Conservation (phyloP, 2,113 vertebrate genomes). For the Campylomormyrus numenius region DNA sequence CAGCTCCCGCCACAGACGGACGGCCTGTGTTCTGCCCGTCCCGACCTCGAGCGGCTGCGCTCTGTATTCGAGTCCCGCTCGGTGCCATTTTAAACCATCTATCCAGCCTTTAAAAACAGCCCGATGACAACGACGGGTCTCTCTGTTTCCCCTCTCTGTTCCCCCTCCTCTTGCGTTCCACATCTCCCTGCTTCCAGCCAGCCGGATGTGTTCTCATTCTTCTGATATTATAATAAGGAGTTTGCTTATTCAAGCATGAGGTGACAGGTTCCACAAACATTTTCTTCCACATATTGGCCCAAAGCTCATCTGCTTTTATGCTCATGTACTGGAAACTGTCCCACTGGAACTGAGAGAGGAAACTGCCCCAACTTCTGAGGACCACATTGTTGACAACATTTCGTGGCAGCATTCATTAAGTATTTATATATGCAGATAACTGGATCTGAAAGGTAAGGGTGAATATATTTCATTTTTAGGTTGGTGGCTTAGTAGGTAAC, state of each 20-base stretch:
- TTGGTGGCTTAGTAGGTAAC: neutral
- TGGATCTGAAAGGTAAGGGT: neutral
- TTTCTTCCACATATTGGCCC: neutral
- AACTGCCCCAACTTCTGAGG: neutral
- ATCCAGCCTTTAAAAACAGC: neutral
- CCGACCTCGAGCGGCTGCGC: neutral
- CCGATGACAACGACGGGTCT: neutral
- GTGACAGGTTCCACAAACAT: neutral
- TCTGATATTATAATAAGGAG: neutral
- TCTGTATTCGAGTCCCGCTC: neutral
- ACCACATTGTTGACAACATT: neutral
- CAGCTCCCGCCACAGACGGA: neutral
- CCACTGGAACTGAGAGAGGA: neutral
- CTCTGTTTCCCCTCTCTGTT: neutral
- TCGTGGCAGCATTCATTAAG: neutral
- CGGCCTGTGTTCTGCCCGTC: neutral
- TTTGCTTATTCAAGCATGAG: neutral
- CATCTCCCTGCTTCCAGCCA: neutral
- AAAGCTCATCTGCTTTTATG: neutral
- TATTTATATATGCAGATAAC: neutral
- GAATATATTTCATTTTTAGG: neutral
- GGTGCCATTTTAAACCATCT: neutral
- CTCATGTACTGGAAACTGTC: neutral
- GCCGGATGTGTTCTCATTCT: neutral
- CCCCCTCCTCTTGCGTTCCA: neutral